Conservation (phyloP, 2,113 vertebrate species). For the Eonycteris spelaea region DNA sequence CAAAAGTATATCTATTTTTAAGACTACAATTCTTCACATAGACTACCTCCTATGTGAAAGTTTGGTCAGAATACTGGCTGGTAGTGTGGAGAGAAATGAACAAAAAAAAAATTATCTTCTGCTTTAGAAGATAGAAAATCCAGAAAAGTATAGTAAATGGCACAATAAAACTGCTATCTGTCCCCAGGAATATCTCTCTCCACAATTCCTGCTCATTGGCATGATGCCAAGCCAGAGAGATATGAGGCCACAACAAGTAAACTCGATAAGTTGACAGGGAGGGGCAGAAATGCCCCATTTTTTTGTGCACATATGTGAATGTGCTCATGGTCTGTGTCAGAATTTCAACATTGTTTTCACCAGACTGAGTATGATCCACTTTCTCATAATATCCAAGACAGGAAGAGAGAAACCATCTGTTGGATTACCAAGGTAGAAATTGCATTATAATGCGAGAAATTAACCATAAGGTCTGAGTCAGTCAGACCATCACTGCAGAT, state of each 20-base stretch:
- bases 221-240: not conserved
- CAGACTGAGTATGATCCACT: not conserved
- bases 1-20: conserved; percentile 46
- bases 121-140: not conserved
- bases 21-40: not conserved
- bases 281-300: not conserved
- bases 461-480: conserved; percentile 65
- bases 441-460: conserved; percentile 48
- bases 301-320: not conserved
- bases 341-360: not conserved
- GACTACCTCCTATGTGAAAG: not conserved
- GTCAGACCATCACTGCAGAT: conserved; percentile 23
- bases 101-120: not conserved
- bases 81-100: not conserved
- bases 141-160: not conserved
- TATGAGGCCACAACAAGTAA: not conserved
- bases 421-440: conserved; percentile 66
- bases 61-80: not conserved
- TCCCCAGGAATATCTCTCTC: not conserved
- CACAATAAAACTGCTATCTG: not conserved
- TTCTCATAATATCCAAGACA: conserved; percentile 38
- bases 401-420: conserved; percentile 58
- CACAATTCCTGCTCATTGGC: not conserved
- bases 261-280: not conserved
- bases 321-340: not conserved